These are phyloP conservation scores for Phalacrocorax carbo DNA, from an alignment of 2,113 vertebrate genomes.

Conservation along the genomic window DNA sequence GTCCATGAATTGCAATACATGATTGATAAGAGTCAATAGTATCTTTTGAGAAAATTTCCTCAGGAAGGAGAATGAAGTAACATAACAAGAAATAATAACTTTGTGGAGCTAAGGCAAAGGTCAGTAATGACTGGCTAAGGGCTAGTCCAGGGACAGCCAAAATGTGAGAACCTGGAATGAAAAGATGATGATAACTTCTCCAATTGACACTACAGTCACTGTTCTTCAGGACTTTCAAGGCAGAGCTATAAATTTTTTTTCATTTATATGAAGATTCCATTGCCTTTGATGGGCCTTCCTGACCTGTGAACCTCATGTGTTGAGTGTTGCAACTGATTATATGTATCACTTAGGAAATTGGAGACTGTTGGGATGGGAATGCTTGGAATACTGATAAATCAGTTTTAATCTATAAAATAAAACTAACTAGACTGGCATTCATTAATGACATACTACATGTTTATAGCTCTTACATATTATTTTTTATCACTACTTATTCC, in stretches of 20 bases:
- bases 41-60: background rate
- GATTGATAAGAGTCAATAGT: background rate
- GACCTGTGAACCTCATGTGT: background rate
- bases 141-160: background rate
- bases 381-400: background rate
- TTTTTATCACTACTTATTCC: background rate
- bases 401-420: background rate
- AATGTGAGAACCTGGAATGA: background rate
- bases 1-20: background rate
- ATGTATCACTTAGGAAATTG: background rate
- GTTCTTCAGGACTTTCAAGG: background rate
- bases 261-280: background rate
- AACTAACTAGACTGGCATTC: background rate
- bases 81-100: background rate
- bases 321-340: background rate
- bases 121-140: background rate
- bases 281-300: background rate
- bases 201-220: background rate
- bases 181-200: background rate
- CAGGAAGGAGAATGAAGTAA: background rate
- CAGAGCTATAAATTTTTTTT: background rate
- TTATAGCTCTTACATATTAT: background rate
- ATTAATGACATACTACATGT: background rate
- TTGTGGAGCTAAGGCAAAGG: background rate
- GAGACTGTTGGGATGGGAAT: background rate